A percentile compares a stretch with the other conserved stretches of the same genome.
Evolutionary conservation across 1,140 invertebrate species (phyloP).

Genomic region (Neuroterus valhalla): DNA sequence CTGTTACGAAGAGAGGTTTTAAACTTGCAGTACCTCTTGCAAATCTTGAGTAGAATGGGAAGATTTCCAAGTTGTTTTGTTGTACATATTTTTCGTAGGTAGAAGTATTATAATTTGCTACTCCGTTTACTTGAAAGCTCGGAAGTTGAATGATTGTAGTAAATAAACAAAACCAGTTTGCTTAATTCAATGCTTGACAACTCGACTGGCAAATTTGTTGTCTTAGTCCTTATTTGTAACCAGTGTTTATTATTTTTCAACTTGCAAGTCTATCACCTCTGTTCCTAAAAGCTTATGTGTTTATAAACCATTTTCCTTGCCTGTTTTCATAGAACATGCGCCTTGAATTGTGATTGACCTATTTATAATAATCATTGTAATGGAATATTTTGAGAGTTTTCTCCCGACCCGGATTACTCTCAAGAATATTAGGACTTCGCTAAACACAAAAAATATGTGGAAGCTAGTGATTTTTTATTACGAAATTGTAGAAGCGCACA

Average conservation of each 20-base stretch:
- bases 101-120: neutral
- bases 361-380: neutral
- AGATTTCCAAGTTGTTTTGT: constrained; percentile 5
- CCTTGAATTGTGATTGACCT: constrained; percentile 6
- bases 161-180: too few species aligned
- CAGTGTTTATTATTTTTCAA: neutral
- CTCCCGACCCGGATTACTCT: too few species aligned
- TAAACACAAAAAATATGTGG: too few species aligned
- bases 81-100: neutral
- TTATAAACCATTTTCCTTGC: neutral
- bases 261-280: neutral
- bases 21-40: neutral
- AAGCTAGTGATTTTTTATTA: too few species aligned
- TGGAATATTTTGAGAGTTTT: neutral
- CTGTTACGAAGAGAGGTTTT: constrained; percentile 4
- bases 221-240: neutral
- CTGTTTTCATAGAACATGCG: neutral
- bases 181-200: too few species aligned
- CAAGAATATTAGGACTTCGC: too few species aligned
- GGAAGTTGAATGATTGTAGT: neutral
- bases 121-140: neutral
- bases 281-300: neutral
- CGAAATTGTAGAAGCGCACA: neutral
- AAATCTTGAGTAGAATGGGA: neutral
- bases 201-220: neutral